Percentiles rank a stretch among this genome's conserved stretches.
These are phyloP conservation scores for Leptinotarsa peninsularis DNA, from an alignment of 2,888 invertebrate genomes.

Conservation along the genomic window DNA sequence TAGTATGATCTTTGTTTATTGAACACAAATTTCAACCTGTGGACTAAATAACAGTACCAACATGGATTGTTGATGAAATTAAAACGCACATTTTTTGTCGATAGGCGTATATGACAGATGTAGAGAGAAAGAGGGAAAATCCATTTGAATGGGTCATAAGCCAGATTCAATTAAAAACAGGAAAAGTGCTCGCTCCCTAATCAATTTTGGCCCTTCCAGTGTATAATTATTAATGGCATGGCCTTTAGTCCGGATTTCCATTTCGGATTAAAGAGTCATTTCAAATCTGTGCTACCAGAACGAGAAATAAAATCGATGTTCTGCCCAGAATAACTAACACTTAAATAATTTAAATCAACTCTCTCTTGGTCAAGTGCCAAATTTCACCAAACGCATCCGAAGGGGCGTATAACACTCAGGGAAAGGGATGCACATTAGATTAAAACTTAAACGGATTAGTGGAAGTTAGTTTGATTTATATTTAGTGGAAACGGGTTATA, in stretches of 20 bases:
- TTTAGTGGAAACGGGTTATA: background rate
- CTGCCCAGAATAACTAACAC: conserved; percentile 46
- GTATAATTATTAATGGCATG: conserved; percentile 2
- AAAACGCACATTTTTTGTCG: too few relatives aligned
- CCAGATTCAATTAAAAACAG: background rate
- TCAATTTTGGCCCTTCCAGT: background rate
- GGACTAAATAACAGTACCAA: too few relatives aligned
- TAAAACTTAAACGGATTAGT: background rate
- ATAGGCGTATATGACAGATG: too few relatives aligned
- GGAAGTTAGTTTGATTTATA: background rate
- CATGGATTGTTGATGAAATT: too few relatives aligned
- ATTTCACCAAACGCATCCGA: conserved; percentile 27
- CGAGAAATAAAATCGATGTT: conserved; percentile 15
- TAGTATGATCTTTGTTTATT: too few relatives aligned
- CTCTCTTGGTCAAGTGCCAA: conserved; percentile 40
- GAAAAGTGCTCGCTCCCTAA: background rate
- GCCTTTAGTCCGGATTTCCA: background rate
- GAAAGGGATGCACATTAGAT: background rate
- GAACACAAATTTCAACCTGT: too few relatives aligned
- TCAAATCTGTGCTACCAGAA: background rate
- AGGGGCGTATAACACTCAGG: background rate
- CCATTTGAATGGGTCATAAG: background rate
- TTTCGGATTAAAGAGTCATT: background rate
- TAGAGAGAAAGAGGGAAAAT: background rate
- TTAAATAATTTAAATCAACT: conserved; percentile 54